Evolutionary conservation across 2,888 invertebrate genomes (phyloP), one percentile per base, ranked within the genome.

Genomic region (Epinotia demarniana): DNA sequence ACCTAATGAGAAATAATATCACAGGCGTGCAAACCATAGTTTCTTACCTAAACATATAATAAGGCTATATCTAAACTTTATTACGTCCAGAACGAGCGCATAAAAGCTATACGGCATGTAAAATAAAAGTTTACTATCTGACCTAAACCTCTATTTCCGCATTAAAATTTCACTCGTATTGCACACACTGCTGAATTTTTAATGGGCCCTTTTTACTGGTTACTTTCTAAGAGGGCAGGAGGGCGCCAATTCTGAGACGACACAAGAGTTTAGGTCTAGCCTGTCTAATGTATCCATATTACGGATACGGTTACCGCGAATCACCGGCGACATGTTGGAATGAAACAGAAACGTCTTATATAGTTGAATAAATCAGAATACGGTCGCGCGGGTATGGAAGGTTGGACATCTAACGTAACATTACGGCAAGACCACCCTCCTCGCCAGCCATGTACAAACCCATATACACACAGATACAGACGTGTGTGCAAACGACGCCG

Each of bases 171-270:
- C 64, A 75, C 9, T 67, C 16, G 67, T 61, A 72, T 67, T 61
- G 75, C 75, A 75, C 67, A 62, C 58, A 55, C 66, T 49, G 46
- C 72, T 72, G 75, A 72, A 72, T 67, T 75, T 75, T 75, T 75
- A 75, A 75, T 75, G 61, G 57, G n/a, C 75, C 23, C 71, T 49
- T 74, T 68, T 75, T 71, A 27, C 71, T 60, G 58, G 58, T 70
- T 69, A 57, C 61, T 71, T 74, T 66, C 60, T 70, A 55, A 16
- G 55, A 57, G 69, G 71, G 66, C 67, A 57, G 18, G 16, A 39
- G 67, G 27, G 33, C 39, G 43, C 27, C 55, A 27, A 72, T 75
- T 75, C 75, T 62, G 67, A 75, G 8, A 27, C n/a, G 23, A 57
- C 33, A 18, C n/a, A 27, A 8, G 39, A 16, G 62, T 67, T 19